Percentiles rank a stretch among this genome's conserved stretches.
These are phyloP conservation scores for Steinernema carpocapsae DNA, from an alignment of 2,888 invertebrate species.

Conservation along the genomic window DNA sequence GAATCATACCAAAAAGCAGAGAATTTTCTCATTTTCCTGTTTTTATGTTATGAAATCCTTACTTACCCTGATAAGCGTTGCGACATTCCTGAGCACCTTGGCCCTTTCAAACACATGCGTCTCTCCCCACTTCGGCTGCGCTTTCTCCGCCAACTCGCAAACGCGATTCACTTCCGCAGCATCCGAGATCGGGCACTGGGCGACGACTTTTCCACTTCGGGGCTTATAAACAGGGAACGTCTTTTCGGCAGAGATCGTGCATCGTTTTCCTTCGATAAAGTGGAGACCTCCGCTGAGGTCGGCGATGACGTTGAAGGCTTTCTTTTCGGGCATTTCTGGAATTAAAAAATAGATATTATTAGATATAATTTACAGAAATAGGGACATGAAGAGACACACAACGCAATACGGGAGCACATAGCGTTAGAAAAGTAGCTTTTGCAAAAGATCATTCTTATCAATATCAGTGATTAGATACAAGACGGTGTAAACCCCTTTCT, in stretches of 20 bases:
- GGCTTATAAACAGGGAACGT: constrained; percentile 54
- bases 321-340: not conserved
- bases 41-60: too few relatives aligned
- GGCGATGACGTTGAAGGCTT: constrained; percentile 41
- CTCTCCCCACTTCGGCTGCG: constrained; percentile 49
- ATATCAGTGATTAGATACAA: too few relatives aligned
- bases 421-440: too few relatives aligned
- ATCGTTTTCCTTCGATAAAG: constrained; percentile 47
- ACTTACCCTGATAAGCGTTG: constrained; percentile 57
- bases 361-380: too few relatives aligned
- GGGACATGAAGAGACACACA: too few relatives aligned
- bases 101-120: constrained; percentile 56
- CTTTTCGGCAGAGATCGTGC: constrained; percentile 42
- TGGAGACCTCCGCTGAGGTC: constrained; percentile 45
- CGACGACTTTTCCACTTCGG: constrained; percentile 52
- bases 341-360: too few relatives aligned
- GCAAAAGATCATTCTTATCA: too few relatives aligned
- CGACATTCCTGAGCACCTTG: constrained; percentile 56
- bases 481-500: too few relatives aligned
- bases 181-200: constrained; percentile 48
- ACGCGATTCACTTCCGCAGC: constrained; percentile 40
- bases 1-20: too few relatives aligned
- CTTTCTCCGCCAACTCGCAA: constrained; percentile 42
- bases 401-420: too few relatives aligned
- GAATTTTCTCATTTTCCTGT: too few relatives aligned